A percentile compares a stretch with the other conserved stretches of the same genome.
Evolutionary conservation across 1,140 invertebrate genomes (phyloP).

Genomic region (Chrysoperla carnea): DNA sequence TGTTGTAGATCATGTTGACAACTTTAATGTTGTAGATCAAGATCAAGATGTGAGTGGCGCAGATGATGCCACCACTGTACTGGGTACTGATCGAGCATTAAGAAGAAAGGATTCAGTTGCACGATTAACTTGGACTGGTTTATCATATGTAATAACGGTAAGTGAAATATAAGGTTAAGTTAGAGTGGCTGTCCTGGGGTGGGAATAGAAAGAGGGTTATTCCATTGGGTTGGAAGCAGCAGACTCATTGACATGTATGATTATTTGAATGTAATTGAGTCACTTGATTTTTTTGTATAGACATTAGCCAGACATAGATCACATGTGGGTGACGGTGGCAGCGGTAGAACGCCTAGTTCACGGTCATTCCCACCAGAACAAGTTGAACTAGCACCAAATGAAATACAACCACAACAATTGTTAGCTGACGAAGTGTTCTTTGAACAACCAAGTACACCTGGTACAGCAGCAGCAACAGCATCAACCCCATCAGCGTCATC

Average conservation of each 20-base stretch:
- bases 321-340: too few relatives aligned
- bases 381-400: constrained; percentile 18
- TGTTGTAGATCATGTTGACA: constrained; percentile 38
- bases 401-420: constrained; percentile 5
- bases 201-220: too few relatives aligned
- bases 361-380: constrained; percentile 31
- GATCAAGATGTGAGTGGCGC: constrained; percentile 16
- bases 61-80: constrained; percentile 3
- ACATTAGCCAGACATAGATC: constrained; percentile 28
- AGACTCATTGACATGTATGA: too few relatives aligned
- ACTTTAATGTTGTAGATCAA: constrained; percentile 31
- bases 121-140: constrained; percentile 33
- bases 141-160: constrained; percentile 48
- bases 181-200: too few relatives aligned
- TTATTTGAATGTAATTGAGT: too few relatives aligned
- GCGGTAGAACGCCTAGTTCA: constrained; percentile 24
- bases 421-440: constrained; percentile 24
- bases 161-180: too few relatives aligned
- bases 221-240: too few relatives aligned
- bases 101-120: constrained; percentile 35
- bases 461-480: constrained; percentile 7
- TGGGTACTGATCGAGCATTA: constrained; percentile 7
- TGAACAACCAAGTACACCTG: constrained; percentile 14
- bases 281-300: too few relatives aligned
- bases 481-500: constrained; percentile 1